Evolutionary conservation across 2,888 invertebrate species (phyloP), one percentile per base, ranked within the genome.

Genomic region (Drosophila demipolita): DNA sequence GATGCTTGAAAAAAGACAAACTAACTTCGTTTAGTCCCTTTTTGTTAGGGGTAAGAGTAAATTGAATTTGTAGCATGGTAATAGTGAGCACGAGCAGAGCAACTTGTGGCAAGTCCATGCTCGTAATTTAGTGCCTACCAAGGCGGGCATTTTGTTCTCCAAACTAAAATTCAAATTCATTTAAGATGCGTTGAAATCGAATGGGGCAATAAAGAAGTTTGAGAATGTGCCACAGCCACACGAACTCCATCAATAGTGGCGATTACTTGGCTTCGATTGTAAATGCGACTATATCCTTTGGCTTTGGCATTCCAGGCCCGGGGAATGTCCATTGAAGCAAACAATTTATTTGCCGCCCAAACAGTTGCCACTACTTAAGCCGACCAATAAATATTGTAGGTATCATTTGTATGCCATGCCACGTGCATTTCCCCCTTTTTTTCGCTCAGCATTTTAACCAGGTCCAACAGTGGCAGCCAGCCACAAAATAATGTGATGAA

Each of bases 401-500:
- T 70, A 60, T 78, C 83, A 84, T 88, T 85, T 85, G 87, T 87
- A 88, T 88, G 86, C 84, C 66, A 12, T 17, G 68, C 69, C 76
- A 86, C 89, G 87, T 88, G 84, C 66, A 71, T 63, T 62, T 17
- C n/a, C 26, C 17, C n/a, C 11, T 33, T 11, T 52, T 9, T 26
- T 54, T 26, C 60, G 72, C 6, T 3, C 15, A n/a, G 32, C 29
- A 54, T 61, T 36, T 54, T 55, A 48, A 74, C 59, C 65, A 45
- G 32, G 57, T 60, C 42, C 62, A 42, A 29, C 29, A 29, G 29
- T 58, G 38, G 55, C 45, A 15, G 23, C 45, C 82, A 80, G 83
- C 80, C 75, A 71, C 57, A 64, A 81, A 82, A 81, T 87, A 85
- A 88, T 85, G 89, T 65, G 75, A 86, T 89, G 85, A 75, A 86